These are phyloP conservation scores for Oreochromis aureus DNA, from an alignment of 2,113 vertebrate species.

Conservation along the genomic window DNA sequence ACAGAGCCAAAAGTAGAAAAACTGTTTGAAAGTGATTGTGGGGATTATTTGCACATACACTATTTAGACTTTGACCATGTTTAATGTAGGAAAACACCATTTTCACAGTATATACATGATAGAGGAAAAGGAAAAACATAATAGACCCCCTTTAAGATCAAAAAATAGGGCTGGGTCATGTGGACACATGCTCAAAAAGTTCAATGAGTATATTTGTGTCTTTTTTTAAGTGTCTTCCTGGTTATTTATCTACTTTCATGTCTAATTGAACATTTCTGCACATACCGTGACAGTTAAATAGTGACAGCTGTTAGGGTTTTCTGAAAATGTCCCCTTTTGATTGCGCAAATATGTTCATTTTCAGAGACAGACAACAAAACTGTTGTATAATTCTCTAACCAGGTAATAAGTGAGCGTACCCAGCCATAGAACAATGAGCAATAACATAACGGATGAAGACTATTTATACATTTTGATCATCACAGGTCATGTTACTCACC, in stretches of 20 bases:
- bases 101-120: not conserved
- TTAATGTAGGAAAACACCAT: not conserved
- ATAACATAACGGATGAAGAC: conserved; percentile 7
- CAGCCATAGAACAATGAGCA: conserved; percentile 13
- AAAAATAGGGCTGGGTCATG: conserved; percentile 13
- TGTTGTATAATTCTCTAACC: not conserved
- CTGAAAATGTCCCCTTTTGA: not conserved
- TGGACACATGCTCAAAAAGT: not conserved
- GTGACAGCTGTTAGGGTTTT: not conserved
- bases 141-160: not conserved
- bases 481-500: conserved; percentile 28
- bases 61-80: not conserved
- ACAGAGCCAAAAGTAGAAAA: not conserved
- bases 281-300: not conserved
- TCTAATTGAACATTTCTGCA: not conserved
- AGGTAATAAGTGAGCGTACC: not conserved
- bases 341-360: not conserved
- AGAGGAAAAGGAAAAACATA: not conserved
- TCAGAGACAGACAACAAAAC: conserved; percentile 8
- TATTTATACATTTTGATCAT: conserved; percentile 51
- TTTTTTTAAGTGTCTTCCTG: not conserved
- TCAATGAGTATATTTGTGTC: not conserved
- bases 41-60: not conserved
- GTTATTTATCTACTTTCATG: not conserved
- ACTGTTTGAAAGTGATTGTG: not conserved